Evolutionary conservation across 2,797 vertebrate genomes (phyloP).

Genomic region (Rhinogobio ventralis): DNA sequence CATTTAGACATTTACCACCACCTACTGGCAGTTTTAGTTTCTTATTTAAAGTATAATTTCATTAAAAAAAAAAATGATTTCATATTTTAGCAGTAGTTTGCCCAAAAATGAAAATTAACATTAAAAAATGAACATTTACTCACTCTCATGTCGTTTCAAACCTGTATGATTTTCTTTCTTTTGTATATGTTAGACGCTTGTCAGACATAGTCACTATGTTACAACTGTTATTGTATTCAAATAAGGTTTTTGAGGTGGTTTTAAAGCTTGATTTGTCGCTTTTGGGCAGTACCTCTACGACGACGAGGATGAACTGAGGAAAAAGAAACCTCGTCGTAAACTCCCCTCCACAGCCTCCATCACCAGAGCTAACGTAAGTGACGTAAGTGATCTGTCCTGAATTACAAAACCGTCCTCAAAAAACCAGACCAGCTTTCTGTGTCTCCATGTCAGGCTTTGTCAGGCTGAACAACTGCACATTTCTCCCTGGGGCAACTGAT

Average conservation of each 20-base stretch:
- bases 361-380: conserved; percentile 77
- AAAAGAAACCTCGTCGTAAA: conserved; percentile 95
- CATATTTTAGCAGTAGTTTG: too few species aligned
- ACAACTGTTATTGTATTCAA: neutral
- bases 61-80: neutral
- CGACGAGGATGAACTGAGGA: conserved; percentile 94
- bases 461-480: neutral
- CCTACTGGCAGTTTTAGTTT: neutral
- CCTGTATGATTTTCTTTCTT: too few species aligned
- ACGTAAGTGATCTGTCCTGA: conserved; percentile 15
- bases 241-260: neutral
- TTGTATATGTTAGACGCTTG: too few species aligned
- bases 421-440: conserved; percentile 12
- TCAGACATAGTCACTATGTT: too few species aligned
- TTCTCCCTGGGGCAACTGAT: conserved; percentile 43
- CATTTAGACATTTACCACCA: neutral
- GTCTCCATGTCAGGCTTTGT: conserved; percentile 23
- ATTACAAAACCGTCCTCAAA: conserved; percentile 31
- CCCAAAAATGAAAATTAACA: too few species aligned
- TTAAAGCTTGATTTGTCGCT: neutral
- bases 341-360: conserved; percentile 88
- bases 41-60: neutral
- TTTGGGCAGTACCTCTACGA: conserved; percentile 89
- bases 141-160: too few species aligned
- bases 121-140: too few species aligned